Base-by-base conservation (phyloP, 1,140 invertebrate genomes). In the Zaprionus ghesquierei region DNA sequence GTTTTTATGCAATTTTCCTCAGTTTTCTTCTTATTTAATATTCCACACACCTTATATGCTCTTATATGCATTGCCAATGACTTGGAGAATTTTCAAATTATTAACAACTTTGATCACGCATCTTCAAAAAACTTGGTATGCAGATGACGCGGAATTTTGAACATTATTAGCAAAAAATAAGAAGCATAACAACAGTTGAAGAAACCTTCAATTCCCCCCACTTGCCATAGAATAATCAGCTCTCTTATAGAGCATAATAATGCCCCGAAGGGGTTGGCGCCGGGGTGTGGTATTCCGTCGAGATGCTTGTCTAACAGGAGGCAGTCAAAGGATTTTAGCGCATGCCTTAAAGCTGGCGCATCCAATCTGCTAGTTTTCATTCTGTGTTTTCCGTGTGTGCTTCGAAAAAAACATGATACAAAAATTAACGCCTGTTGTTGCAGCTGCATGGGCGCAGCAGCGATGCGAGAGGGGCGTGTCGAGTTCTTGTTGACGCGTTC, bases 291-390 rank as follows among this genome's bases (percentile, higher is more conserved):
- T 38, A 38, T 38, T 38, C 35, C n/a, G 13, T n/a, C 5, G n/a
- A 55, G 23, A 51, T 68, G 64, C 63, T 18, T 60, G 46, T 60
- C 27, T 53, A 41, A 23, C 31, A 53, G 44, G 31, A 53, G 44
- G 31, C 18, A 54, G 58, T 54, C 65, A 69, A 69, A 69, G 66
- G 59, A 69, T 69, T n/a, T 69, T 35, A 63, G 18, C 22, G 55
- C 22, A 20, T 46, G 3, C 41, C 41, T 46, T 46, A 22, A 46
- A 46, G 41, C 15, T 12, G 13, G 41, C n/a, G 20, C 44, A 50
- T 62, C 13, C 44, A 50, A 33, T 50, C 59, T 50, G 18, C 25
- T 68, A 59, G 41, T 58, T 72, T 72, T 70, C 41, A 53, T 72
- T 68, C 49, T 44, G 33, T 44, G 31, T 35, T 59, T 58, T 27